A percentile compares a stretch with the other conserved stretches of the same genome.
phyloP scores from a whole-genome alignment of 1,140 invertebrate genomes.

The Saccostrea echinata region DNA sequence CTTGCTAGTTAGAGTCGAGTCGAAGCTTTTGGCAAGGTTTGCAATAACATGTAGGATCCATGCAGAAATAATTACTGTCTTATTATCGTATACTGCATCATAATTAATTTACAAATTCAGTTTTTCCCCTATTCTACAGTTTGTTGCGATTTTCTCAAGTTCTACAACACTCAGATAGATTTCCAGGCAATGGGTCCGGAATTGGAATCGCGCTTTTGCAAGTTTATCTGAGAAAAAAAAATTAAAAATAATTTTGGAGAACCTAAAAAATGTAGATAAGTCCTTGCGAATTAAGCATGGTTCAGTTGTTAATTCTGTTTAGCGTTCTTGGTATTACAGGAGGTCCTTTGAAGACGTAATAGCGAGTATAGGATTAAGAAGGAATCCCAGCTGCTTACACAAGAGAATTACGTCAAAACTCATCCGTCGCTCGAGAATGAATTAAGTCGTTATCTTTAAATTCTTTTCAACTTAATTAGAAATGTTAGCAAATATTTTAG shows the following conservation, averaged over 20 bases:
- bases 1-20: not conserved
- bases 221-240: not conserved
- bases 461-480: conserved; percentile 38
- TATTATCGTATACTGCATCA: too few species aligned
- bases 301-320: not conserved
- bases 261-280: not conserved
- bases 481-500: not conserved
- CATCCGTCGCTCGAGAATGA: not conserved
- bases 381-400: not conserved
- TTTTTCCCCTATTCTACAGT: too few species aligned
- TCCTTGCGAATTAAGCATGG: not conserved
- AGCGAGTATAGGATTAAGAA: not conserved
- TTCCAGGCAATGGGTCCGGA: not conserved
- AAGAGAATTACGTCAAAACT: conserved; percentile 2
- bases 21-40: not conserved
- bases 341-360: not conserved
- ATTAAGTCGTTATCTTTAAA: conserved; percentile 29
- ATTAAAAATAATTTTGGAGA: not conserved
- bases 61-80: too few species aligned
- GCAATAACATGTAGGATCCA: not conserved
- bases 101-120: too few species aligned
- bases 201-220: not conserved
- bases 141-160: too few species aligned
- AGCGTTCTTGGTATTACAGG: not conserved
- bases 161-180: too few species aligned